Conservation (phyloP, 92 coral and sea anemone species). For the Epizoanthus rinbou region DNA sequence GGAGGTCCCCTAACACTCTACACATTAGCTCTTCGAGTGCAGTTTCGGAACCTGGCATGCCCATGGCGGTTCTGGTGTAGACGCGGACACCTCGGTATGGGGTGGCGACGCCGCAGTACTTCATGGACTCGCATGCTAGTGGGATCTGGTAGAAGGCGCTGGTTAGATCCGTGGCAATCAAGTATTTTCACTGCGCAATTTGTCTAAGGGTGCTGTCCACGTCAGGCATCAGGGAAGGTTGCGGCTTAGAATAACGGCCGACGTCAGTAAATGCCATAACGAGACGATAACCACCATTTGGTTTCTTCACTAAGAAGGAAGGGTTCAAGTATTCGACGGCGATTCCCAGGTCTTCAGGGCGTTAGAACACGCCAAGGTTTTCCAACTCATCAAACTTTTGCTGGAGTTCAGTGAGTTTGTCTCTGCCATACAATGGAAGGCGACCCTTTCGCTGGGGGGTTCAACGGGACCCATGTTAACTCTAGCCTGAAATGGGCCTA, state of each 20-base stretch:
- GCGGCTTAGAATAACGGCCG: slow-evolving; percentile 47
- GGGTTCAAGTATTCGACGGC: slow-evolving; percentile 53
- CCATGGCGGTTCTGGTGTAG: slow-evolving; percentile 56
- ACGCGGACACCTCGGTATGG: slow-evolving; percentile 53
- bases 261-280: slow-evolving; percentile 58
- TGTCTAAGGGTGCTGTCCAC: slow-evolving; percentile 44
- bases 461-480: slow-evolving; percentile 51
- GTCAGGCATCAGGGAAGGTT: slow-evolving; percentile 50
- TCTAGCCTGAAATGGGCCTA: slow-evolving; percentile 38
- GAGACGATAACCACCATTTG: slow-evolving; percentile 48
- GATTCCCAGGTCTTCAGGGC: slow-evolving; percentile 53
- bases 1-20: slow-evolving; percentile 55
- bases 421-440: slow-evolving; percentile 47
- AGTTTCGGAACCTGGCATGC: slow-evolving; percentile 68
- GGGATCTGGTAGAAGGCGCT: slow-evolving; percentile 72
- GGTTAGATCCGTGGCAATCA: slow-evolving; percentile 53
- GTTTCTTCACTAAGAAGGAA: slow-evolving; percentile 54
- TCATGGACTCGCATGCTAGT: slow-evolving; percentile 53
- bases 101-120: slow-evolving; percentile 59
- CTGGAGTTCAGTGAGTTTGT: slow-evolving; percentile 45
- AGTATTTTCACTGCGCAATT: slow-evolving; percentile 66
- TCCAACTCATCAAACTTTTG: slow-evolving; percentile 52
- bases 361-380: slow-evolving; percentile 47
- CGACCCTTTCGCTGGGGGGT: slow-evolving; percentile 43
- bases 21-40: slow-evolving; percentile 63